A percentile compares a stretch with the other conserved stretches of the same genome.
Evolutionary conservation across 2,797 vertebrate species (phyloP).

Genomic region (Acrossocheilus fasciatus): DNA sequence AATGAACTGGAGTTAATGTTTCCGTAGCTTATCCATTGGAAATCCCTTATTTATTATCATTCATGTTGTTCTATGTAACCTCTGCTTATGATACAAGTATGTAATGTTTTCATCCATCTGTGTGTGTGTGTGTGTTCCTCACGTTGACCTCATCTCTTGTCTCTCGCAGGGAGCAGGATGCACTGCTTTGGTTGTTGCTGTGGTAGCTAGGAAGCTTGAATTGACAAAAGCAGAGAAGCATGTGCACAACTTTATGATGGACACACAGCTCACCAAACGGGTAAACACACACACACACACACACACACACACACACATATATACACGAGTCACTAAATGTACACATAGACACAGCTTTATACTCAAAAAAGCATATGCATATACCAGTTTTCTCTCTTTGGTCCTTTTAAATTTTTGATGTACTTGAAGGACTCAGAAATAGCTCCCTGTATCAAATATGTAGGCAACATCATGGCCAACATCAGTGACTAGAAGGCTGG

Average conservation of each 20-base stretch:
- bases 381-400: constrained; percentile 37
- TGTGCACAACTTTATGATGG: constrained; percentile 99
- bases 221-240: constrained; percentile 98
- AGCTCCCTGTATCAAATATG: constrained; percentile 84
- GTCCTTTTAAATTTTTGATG: constrained; percentile 82
- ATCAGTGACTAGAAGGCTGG: constrained; percentile 56
- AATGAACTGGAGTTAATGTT: constrained; percentile 14
- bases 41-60: constrained; percentile 9
- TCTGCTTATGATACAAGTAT: constrained; percentile 66
- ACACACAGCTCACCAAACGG: constrained; percentile 97
- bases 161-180: constrained; percentile 88
- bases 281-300: constrained; percentile 76
- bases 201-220: constrained; percentile 98
- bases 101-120: constrained; percentile 59
- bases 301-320: constrained; percentile 57
- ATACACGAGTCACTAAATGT: constrained; percentile 58
- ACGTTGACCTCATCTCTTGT: constrained; percentile 55
- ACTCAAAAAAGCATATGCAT: constrained; percentile 19
- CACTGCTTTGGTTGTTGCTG: constrained; percentile 95
- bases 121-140: not conserved
- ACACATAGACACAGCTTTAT: not conserved
- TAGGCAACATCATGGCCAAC: constrained; percentile 74
- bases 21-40: not conserved
- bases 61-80: not conserved
- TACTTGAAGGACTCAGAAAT: constrained; percentile 83